Evolutionary conservation across 2,113 vertebrate species (phyloP), one percentile per base, ranked within the genome.

Genomic region (Spilogale gracilis): DNA sequence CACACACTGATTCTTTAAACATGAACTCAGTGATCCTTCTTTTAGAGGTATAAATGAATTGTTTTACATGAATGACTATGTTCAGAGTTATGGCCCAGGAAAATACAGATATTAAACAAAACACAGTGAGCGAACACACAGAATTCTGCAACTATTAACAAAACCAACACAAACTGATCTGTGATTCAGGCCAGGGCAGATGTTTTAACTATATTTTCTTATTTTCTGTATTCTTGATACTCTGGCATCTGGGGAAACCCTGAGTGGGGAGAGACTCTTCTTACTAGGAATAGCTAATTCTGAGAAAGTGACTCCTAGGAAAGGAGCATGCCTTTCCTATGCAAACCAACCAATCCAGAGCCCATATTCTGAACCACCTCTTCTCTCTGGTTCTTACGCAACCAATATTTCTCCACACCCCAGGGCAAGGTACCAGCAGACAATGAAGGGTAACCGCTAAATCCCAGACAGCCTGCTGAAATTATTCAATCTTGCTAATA

Each of bases 1-100:
- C 43, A 76, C 52, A 92, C 6, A 63, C 2, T 18, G 63, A 92
- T 97, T 95, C 95, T 88, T 10, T 96, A 92, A 71, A 76, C 9
- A 18, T 27, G 27, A 90, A 30, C 80, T 93, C 92, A 92, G 32
- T 14, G 73, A 12, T 5, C 3, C 32, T 25, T 16, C 91, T 83
- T 87, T 1, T 85, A 43, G 81, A 94, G 20, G 23, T 27, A 38
- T 61, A 96, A 89, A 27, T 8, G 13, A 32, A 80, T 95, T 63
- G 58, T 61, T 94, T 78, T 11, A 82, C 21, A 88, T 25, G 54
- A 10, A 89, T 91, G 87, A 81, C 79, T 69, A 93, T 89, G 63
- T 58, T 85, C 56, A 71, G 89, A 45, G 74, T 95, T 97, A 74
- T 85, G 86, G 6, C 92, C 32, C 65, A 74, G 71, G 74, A 73